Conservation (phyloP, 2,797 vertebrate species). For the Spinus pinus region DNA sequence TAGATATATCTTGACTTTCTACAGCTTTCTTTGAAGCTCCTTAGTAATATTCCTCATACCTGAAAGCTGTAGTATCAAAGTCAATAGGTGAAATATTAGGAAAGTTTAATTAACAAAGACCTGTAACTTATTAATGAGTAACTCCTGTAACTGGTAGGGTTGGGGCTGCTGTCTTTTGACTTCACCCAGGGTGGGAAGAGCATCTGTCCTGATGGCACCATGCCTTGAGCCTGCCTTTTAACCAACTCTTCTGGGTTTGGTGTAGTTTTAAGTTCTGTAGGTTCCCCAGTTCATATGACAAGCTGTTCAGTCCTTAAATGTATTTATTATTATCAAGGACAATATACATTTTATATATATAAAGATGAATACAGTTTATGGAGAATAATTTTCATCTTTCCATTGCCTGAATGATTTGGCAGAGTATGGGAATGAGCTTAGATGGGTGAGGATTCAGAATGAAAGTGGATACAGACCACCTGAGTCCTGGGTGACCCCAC, state of each 20-base stretch:
- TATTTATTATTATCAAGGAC: neutral
- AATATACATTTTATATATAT: no score
- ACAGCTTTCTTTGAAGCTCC: neutral
- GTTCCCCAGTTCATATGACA: neutral
- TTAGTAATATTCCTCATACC: neutral
- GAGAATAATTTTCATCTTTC: neutral
- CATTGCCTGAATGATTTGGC: neutral
- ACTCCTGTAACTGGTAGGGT: neutral
- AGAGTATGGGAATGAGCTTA: neutral
- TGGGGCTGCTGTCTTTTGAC: neutral
- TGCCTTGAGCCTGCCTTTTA: neutral
- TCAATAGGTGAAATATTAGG: constrained; percentile 29
- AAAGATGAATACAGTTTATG: neutral
- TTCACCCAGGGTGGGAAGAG: neutral
- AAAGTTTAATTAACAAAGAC: neutral
- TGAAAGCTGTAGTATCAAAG: neutral
- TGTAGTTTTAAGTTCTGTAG: neutral
- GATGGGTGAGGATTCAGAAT: neutral
- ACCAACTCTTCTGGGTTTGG: neutral
- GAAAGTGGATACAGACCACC: accelerated
- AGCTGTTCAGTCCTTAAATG: neutral
- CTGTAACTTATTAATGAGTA: neutral
- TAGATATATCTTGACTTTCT: neutral
- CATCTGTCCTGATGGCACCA: neutral
- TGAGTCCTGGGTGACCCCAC: neutral